Evolutionary conservation across 2,888 invertebrate genomes (phyloP).

Genomic region (Euplexia lucipara): DNA sequence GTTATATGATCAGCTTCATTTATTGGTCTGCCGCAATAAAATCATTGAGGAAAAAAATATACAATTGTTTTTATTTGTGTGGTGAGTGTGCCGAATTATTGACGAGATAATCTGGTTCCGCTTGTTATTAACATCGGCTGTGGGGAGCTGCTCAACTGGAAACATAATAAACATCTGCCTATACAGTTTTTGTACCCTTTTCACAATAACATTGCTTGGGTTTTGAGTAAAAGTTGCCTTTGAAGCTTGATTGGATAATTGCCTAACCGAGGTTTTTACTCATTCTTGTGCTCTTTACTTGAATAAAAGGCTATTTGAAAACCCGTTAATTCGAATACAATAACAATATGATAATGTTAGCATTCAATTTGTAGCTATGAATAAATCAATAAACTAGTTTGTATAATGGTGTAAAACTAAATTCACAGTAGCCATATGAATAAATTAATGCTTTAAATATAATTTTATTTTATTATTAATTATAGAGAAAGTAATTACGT

Average conservation of each 20-base stretch:
- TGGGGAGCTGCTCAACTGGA: slow-evolving; percentile 72
- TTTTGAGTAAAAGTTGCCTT: slow-evolving; percentile 60
- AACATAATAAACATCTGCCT: slow-evolving; percentile 69
- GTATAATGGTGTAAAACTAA: slow-evolving; percentile 61
- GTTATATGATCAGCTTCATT: slow-evolving; percentile 91
- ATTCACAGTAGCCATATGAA: slow-evolving; percentile 71
- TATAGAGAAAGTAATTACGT: slow-evolving; percentile 58
- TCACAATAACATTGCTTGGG: slow-evolving; percentile 57
- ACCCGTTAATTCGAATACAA: slow-evolving; percentile 59
- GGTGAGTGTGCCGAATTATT: slow-evolving; percentile 76
- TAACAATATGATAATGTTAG: slow-evolving; percentile 67
- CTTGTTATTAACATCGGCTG: slow-evolving; percentile 72
- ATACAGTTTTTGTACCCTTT: slow-evolving; percentile 64
- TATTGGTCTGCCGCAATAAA: slow-evolving; percentile 91
- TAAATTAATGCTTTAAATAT: slow-evolving; percentile 60
- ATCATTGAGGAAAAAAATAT: slow-evolving; percentile 87
- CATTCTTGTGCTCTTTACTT: slow-evolving; percentile 58
- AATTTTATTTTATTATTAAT: slow-evolving; percentile 66
- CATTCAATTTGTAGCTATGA: slow-evolving; percentile 73
- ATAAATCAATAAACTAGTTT: slow-evolving; percentile 76
- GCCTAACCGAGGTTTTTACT: slow-evolving; percentile 51
- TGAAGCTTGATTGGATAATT: slow-evolving; percentile 64
- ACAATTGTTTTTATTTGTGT: slow-evolving; percentile 85
- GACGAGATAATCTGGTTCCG: slow-evolving; percentile 73
- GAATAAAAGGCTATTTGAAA: slow-evolving; percentile 55